phyloP scores from a whole-genome alignment of 2,888 invertebrate species.

The Muscina levida region DNA sequence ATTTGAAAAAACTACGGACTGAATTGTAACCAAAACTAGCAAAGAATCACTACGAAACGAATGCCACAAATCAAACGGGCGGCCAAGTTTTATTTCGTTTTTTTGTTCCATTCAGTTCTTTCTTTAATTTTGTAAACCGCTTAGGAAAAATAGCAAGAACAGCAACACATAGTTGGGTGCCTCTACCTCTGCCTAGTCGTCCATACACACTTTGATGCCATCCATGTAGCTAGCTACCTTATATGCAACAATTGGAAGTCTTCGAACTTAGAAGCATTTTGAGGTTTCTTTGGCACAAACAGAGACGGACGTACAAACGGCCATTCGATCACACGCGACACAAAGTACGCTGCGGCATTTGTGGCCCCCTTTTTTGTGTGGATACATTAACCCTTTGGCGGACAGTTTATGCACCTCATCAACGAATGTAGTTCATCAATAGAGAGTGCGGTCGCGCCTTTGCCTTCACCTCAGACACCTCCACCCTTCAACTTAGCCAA shows the following conservation, averaged over 20 bases:
- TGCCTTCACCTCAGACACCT: not conserved
- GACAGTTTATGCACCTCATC: conserved; percentile 34
- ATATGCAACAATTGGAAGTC: conserved; percentile 35
- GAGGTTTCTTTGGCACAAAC: conserved; percentile 24
- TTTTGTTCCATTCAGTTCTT: conserved; percentile 42
- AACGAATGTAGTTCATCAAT: conserved; percentile 9
- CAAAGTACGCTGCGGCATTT: not conserved
- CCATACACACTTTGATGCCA: not conserved
- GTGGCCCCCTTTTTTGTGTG: conserved; percentile 7
- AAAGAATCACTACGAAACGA: conserved; percentile 2
- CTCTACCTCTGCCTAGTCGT: not conserved
- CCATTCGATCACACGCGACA: not conserved
- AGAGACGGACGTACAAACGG: conserved; percentile 1
- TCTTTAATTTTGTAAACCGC: conserved; percentile 56
- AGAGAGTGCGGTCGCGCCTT: not conserved
- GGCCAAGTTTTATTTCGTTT: conserved; percentile 50
- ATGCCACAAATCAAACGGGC: conserved; percentile 26
- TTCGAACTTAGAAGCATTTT: conserved; percentile 30
- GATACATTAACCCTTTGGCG: conserved; percentile 57
- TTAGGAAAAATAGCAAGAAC: conserved; percentile 40
- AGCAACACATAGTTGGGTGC: not conserved
- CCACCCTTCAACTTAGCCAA: not conserved
- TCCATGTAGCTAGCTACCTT: not conserved
- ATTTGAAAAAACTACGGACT: conserved; percentile 69
- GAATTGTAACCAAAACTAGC: conserved; percentile 64